Base-by-base conservation (phyloP, 1,140 invertebrate genomes). In the Yoshiicerus persimilis region DNA sequence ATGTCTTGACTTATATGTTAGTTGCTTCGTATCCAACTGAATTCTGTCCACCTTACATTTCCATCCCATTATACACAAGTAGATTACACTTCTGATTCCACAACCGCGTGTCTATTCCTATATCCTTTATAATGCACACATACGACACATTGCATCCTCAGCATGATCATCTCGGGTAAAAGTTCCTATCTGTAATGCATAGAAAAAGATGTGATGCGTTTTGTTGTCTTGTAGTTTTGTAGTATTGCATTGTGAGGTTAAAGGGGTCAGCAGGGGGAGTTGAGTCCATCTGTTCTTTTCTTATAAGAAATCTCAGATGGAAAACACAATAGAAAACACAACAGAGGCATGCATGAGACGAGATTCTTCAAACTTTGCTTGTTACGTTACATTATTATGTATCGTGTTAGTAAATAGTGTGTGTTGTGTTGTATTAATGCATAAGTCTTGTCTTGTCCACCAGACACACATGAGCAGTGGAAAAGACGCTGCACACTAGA, bases 211-310 rank as follows among this genome's bases (percentile, higher is more conserved):
- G 56, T 86, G 86, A 39, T 39, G 62, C 25, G 47, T 56, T 56
- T 56, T 56, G 47, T 56, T 56, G 47, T 56, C 34, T 77, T 77
- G 23, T 36, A 77, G 27, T 16, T n/a, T n/a, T n/a, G n/a, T n/a
- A n/a, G n/a, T n/a, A n/a, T n/a, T n/a, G n/a, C n/a, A 41, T 56
- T 85, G 39, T 87, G 39, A 85, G 87, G 80, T 88, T 88, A 84
- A 88, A 88, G 87, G 87, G 87, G 87, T 88, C 87, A 84, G 77
- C 75, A 80, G 75, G 75, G 75, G 75, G 75, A 80, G 75, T 80
- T n/a, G 32, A 80, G 75, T 80, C 75, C 75, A 80, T 80, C 75
- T 80, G 75, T 80, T 80, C 75, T n/a, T 80, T 36, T 80, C 75
- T 20, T 80, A 38, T 80, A 80, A 23, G 16, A 80, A 80, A 36